Evolutionary conservation across 2,797 vertebrate species (phyloP), one percentile per base, ranked within the genome.

Genomic region (Aselliscus stoliczkanus): DNA sequence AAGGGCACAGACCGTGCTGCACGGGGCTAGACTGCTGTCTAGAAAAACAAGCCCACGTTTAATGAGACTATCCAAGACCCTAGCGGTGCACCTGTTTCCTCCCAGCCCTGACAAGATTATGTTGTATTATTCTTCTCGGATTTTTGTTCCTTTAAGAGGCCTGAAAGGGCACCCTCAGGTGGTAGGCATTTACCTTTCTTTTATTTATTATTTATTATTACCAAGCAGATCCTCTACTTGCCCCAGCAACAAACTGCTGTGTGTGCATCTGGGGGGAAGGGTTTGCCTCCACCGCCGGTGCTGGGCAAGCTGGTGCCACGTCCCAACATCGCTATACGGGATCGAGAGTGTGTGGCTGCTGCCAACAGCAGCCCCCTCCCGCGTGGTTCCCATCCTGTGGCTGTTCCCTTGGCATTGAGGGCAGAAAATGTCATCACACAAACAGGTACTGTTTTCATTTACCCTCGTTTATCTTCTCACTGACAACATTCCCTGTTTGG

Each of bases 331-430:
- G n/a, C 50, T 14, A 0, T 3, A 29, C 14, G 0, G 27, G 67
- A 85, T 17, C 37, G 9, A 7, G 39, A 62, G 29, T 18, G 65
- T 5, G 69, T 65, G 76, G 81, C 37, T 7, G 15, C 42, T 2
- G 8, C 17, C 10, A 0, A 5, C 7, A 27, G 29, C 34, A 6
- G 3, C 3, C 0, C 15, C 3, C 1, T 1, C 23, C 72, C 58
- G 11, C 0, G 21, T 4, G 31, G 39, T 7, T 54, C 67, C 76
- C 2, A 8, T 1, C 4, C 70, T 34, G 47, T 17, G 44, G 31
- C 90, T 64, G 1, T 73, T 50, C 76, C n/a, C 69, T 70, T 3
- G 54, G 50, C 81, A 7, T 42, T 39, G 47, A 3, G 15, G 18
- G 50, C 31, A 56, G 64, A 52, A 67, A 62, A 39, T 10, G 37